Base-by-base conservation (phyloP, 2,888 invertebrate species). In the Arge pagana region DNA sequence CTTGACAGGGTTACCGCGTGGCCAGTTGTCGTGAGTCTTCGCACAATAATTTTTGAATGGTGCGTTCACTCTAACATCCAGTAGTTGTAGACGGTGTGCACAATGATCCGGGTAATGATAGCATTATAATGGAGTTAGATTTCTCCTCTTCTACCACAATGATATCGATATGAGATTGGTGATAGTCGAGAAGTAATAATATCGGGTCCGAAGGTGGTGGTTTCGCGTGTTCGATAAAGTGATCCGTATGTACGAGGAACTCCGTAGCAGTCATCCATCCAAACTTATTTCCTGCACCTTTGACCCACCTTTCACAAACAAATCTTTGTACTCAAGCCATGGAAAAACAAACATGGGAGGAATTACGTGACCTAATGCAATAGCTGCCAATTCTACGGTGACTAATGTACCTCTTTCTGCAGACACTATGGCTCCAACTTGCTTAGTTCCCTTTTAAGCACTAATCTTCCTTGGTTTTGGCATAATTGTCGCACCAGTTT, bases 181-280 rank as follows among this genome's bases (percentile, higher is more conserved):
- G 71, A 50, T 72, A 72, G 48, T 71, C 69, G 2, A 72, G 54
- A 4, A 71, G 21, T 15, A 72, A 49, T 8, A 72, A 53, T 13
- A 66, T 65, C 30, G 63, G 62, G 3, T 62, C 43, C 35, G 62
- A 53, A 37, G 48, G 40, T 15, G 60, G 55, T 11, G 63, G 48
- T 10, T 54, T 61, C 5, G 49, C 39, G 36, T 50, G 26, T 36
- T 66, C 62, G 21, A 63, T 54, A 53, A 74, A 74, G 55, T 73
- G 68, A 11, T 71, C 51, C 30, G 70, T 48, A 56, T 64, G 73
- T 26, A 55, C 48, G 3, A 57, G 19, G 33, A 72, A 71, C 37
- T 65, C 59, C 18, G 50, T 52, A 19, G 40, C 62, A 13, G 56
- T 58, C 65, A 70, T 70, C 72, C 70, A 73, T 10, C 71, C 70